These are phyloP conservation scores for Megalops cyprinoides DNA, from an alignment of 2,797 vertebrate genomes.

Conservation along the genomic window DNA sequence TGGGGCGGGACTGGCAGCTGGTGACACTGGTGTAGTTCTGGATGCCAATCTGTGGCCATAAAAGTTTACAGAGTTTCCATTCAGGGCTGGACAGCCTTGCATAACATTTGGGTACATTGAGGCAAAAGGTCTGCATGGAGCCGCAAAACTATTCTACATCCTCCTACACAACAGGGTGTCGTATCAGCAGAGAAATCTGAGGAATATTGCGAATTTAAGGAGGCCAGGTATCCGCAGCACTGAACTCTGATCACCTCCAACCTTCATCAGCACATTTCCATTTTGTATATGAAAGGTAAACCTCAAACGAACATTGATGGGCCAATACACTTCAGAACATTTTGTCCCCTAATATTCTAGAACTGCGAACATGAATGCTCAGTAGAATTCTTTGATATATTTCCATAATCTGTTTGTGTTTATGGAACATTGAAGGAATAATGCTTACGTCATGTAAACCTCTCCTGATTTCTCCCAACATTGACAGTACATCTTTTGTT, in stretches of 20 bases:
- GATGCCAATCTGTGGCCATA: slow-evolving; percentile 81
- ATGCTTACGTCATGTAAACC: slow-evolving; percentile 83
- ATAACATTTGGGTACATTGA: neutral
- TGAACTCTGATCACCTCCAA: neutral
- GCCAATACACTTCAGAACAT: neutral
- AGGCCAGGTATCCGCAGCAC: neutral
- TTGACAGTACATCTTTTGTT: slow-evolving; percentile 86
- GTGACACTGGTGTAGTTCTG: slow-evolving; percentile 85
- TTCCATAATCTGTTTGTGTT: neutral
- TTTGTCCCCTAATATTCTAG: neutral
- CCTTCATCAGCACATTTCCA: neutral
- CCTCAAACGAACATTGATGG: neutral
- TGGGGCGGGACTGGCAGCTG: slow-evolving; percentile 83
- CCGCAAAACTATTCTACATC: no score
- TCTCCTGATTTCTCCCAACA: slow-evolving; percentile 85
- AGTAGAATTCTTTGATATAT: neutral
- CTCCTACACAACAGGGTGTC: neutral
- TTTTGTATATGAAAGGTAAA: no score
- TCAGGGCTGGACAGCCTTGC: neutral
- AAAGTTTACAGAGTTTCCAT: neutral
- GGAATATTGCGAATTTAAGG: no score
- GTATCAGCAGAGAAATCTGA: neutral
- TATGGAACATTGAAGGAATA: neutral
- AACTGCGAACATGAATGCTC: neutral
- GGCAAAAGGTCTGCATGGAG: no score